Evolutionary conservation across 23 tunicate species (phyloP), one percentile per base, ranked within the genome.

Genomic region (Phallusia fumigata): DNA sequence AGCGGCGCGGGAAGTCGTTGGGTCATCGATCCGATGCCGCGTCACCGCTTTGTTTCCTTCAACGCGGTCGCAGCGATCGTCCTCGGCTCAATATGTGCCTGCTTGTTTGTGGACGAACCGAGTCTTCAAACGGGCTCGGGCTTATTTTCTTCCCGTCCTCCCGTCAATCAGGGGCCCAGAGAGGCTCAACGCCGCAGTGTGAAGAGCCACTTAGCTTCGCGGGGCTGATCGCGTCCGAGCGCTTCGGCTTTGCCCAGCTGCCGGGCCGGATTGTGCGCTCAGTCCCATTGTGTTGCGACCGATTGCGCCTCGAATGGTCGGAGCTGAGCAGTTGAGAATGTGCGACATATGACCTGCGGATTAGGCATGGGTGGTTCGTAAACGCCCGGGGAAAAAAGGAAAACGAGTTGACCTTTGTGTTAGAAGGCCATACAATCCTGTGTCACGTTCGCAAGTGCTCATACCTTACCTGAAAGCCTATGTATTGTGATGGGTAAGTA

Each of bases 221-320:
- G 16, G 69, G 11, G 28, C 69, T 58, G 69, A 58, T 58, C 69
- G 69, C 69, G 69, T 58, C 69, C 69, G 69, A 58, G 16, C 69
- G 69, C 69, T 58, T 22, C 69, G 28, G 13, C 69, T 58, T 58
- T 58, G 69, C 69, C 69, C 69, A 58, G 69, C 69, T 58, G 69
- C 28, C 69, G 8, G 28, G 69, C 69, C 28, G 69, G 69, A 58
- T 58, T 58, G 69, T 24, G 5, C 69, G 69, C 16, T 58, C 28
- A 3, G 69, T 22, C 16, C 69, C 13, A 58, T 58, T 58, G 69
- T 58, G 69, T 24, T 58, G 26, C 69, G 69, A 58, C 69, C 69
- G 69, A 58, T 58, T 58, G 8, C 47, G 47, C 10, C 10, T 40
- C 47, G 47, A 40, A 3, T 6, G 28, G 69, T 58, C 28, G 69